A percentile compares a stretch with the other conserved stretches of the same genome.
phyloP scores from a whole-genome alignment of 2,797 vertebrate genomes.

The Rallus crepitans region DNA sequence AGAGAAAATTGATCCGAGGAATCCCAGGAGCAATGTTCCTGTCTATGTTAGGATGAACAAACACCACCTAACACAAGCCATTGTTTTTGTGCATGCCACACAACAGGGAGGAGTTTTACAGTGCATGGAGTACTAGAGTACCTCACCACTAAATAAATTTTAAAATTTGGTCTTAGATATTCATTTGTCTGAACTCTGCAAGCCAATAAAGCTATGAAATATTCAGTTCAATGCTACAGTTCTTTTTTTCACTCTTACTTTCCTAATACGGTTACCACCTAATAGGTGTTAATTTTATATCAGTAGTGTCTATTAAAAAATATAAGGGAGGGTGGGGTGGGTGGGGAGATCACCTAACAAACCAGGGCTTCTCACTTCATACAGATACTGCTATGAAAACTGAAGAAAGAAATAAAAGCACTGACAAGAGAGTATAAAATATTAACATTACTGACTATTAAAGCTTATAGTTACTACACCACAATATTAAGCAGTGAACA shows the following conservation, averaged over 20 bases:
- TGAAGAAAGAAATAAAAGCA: background rate
- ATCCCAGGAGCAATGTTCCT: background rate
- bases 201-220: background rate
- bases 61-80: background rate
- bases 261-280: background rate
- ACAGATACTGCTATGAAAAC: background rate
- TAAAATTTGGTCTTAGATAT: background rate
- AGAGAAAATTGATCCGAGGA: background rate
- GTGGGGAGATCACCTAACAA: background rate
- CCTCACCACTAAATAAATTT: background rate
- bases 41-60: background rate
- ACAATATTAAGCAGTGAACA: background rate
- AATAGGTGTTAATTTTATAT: background rate
- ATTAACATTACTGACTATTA: background rate
- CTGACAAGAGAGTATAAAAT: background rate
- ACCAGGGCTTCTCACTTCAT: background rate
- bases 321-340: fast-evolving
- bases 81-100: background rate
- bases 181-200: background rate
- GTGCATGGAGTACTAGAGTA: background rate
- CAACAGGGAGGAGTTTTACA: background rate
- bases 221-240: background rate
- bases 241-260: background rate
- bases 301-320: background rate
- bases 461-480: background rate